Conservation (phyloP, 1,140 invertebrate species). For the Mycetomoellerius zeteki region DNA sequence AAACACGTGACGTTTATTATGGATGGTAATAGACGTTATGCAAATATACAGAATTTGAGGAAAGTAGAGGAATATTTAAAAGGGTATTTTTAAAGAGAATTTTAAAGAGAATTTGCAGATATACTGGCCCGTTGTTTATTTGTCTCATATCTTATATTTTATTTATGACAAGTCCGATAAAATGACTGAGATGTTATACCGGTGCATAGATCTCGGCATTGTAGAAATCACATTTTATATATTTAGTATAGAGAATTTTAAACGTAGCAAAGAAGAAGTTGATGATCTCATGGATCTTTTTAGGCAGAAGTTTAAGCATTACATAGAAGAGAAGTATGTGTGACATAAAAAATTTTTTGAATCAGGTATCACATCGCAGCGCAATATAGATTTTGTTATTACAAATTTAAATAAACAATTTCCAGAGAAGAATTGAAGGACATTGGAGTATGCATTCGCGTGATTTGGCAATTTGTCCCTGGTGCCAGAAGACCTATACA, state of each 20-base stretch:
- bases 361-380: not conserved
- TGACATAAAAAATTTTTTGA: not conserved
- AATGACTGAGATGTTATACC: constrained; percentile 95
- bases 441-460: constrained; percentile 94
- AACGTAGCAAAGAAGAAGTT: constrained; percentile 97
- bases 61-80: constrained; percentile 94
- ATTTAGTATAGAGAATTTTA: constrained; percentile 99
- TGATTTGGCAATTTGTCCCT: constrained; percentile 96
- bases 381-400: not conserved
- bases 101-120: constrained; percentile 12
- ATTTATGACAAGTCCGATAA: constrained; percentile 92
- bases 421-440: constrained; percentile 93
- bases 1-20: constrained; percentile 98
- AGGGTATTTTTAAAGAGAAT: constrained; percentile 87
- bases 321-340: constrained; percentile 95
- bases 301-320: constrained; percentile 93
- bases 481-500: constrained; percentile 93
- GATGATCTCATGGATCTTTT: constrained; percentile 95
- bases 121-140: not conserved
- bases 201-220: constrained; percentile 91
- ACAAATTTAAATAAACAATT: constrained; percentile 23
- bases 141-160: not conserved
- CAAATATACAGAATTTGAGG: constrained; percentile 92
- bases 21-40: constrained; percentile 99
- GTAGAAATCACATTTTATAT: constrained; percentile 99